Base-by-base conservation (phyloP, 2,888 invertebrate genomes). In the Coenonympha glycerion region DNA sequence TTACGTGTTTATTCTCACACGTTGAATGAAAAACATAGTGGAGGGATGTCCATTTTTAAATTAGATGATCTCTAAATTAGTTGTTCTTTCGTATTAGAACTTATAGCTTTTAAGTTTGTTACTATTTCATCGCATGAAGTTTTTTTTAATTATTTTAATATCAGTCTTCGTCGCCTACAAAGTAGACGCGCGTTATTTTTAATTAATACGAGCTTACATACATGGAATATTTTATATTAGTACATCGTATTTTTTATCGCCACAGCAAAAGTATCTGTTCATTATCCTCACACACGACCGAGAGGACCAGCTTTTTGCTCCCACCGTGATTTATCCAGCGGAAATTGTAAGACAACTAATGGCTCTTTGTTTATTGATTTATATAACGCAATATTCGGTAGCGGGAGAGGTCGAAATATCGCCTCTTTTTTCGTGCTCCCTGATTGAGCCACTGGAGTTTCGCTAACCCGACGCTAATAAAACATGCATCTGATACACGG, bases 361-460 rank as follows among this genome's bases (percentile, higher is more conserved):
- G 84, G 79, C 62, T 84, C 83, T 84, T 84, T 85, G 85, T 85
- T 81, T 83, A 85, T 85, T 84, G 85, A 86, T 85, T 85, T 83
- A 84, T 85, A 75, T 71, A 70, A 73, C 67, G 76, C 77, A 82
- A 84, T 84, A 83, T 83, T 84, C 83, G 80, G 85, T 83, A 86
- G 86, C 85, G 68, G 64, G 73, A 67, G 62, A 76, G 76, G 72
- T 76, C 76, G 76, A 65, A 71, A 73, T 73, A 77, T 74, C 64
- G 63, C 60, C 59, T 62, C 63, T 62, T 60, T 67, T 70, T 81
- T 79, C 80, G 71, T 58, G 54, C 50, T n/a, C 57, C 61, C 67
- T 76, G 75, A 79, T 80, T 78, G 73, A 77, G 79, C 79, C 78
- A 75, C 80, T 66, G 76, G 62, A 47, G 60, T 52, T 56, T 57